Percentiles rank a stretch among this genome's conserved stretches.
These are phyloP conservation scores for Syrphus vitripennis DNA, from an alignment of 2,888 invertebrate species.

Conservation along the genomic window DNA sequence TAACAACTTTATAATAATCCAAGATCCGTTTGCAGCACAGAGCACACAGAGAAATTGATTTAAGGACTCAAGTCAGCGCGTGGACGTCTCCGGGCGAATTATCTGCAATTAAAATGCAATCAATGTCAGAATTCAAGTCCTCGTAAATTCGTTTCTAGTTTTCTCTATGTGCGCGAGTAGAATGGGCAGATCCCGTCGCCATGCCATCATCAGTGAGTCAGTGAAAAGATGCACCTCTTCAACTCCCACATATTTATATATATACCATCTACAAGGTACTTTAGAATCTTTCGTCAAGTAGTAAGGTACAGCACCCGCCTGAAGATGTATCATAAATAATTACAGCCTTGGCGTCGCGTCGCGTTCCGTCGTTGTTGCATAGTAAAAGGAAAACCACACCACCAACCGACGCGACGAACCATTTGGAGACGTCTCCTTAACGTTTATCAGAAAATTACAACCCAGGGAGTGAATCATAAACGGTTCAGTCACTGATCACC, in stretches of 20 bases:
- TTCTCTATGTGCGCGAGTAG: neutral
- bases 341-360: constrained; percentile 36
- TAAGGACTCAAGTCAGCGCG: constrained; percentile 31
- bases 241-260: constrained; percentile 29
- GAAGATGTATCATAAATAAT: constrained; percentile 48
- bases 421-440: constrained; percentile 1
- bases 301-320: neutral
- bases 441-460: constrained; percentile 46
- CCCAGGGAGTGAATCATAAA: constrained; percentile 48
- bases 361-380: constrained; percentile 5
- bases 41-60: constrained; percentile 37
- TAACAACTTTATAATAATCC: constrained; percentile 58
- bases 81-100: constrained; percentile 27
- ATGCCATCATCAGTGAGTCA: neutral
- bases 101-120: constrained; percentile 64
- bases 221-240: neutral
- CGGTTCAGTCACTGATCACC: constrained; percentile 44
- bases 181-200: neutral
- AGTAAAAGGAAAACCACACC: constrained; percentile 25
- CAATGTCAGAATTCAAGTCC: constrained; percentile 48
- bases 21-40: constrained; percentile 19
- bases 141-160: constrained; percentile 44
- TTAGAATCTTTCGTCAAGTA: neutral
- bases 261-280: neutral
- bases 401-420: neutral